These are phyloP conservation scores for Onychomys torridus DNA, from an alignment of 2,797 vertebrate genomes.

Conservation along the genomic window DNA sequence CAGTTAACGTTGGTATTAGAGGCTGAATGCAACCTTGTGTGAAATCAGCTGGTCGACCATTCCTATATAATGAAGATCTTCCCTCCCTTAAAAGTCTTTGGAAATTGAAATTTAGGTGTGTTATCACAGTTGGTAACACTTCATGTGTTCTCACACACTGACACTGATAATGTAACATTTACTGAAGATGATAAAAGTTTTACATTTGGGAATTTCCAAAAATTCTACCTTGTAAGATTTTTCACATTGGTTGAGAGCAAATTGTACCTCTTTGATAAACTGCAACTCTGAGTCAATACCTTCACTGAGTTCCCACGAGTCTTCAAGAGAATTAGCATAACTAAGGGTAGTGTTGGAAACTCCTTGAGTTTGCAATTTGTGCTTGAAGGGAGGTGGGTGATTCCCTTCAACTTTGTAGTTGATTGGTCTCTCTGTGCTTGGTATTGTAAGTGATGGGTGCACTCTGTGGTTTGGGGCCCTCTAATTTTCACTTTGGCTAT, in stretches of 20 bases:
- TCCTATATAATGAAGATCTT: not conserved
- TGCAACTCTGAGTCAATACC: not conserved
- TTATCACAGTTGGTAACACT: not conserved
- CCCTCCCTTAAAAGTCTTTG: not conserved
- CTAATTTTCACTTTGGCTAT: not conserved
- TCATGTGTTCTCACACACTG: not conserved
- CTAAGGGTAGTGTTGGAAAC: not conserved
- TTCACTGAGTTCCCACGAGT: not conserved
- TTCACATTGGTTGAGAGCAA: not conserved
- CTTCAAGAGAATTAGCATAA: not conserved
- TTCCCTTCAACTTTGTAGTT: not conserved
- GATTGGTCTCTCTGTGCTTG: not conserved
- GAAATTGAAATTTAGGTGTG: not conserved
- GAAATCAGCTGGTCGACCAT: not conserved
- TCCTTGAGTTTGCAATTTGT: not conserved
- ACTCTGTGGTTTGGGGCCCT: not conserved
- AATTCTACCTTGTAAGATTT: not conserved
- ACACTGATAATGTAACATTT: not conserved
- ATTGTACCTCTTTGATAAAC: conserved; percentile 18
- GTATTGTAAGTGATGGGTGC: not conserved
- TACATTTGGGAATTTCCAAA: not conserved
- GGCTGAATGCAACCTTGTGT: not conserved
- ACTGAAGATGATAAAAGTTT: not conserved
- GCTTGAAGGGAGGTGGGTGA: not conserved
- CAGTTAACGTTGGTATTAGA: not conserved